phyloP scores from a whole-genome alignment of 2,113 vertebrate species.

The Nettapus auritus region DNA sequence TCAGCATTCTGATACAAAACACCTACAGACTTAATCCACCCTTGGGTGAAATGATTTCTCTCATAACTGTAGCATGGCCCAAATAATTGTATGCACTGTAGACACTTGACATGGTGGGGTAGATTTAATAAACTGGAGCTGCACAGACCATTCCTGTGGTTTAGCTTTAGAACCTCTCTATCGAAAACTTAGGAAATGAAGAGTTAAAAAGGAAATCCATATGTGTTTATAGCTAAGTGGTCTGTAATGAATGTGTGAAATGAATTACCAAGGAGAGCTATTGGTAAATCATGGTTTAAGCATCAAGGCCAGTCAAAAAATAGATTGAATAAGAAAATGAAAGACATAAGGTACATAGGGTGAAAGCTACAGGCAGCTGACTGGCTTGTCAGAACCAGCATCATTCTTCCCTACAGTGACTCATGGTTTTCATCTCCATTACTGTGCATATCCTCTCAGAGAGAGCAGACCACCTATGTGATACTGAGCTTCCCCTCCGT shows the following conservation, averaged over 20 bases:
- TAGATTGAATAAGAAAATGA: neutral
- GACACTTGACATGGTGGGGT: constrained; percentile 3
- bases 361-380: neutral
- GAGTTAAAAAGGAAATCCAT: constrained; percentile 73
- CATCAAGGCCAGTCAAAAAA: neutral
- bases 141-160: constrained; percentile 56
- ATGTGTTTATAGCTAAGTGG: constrained; percentile 55
- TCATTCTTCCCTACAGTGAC: neutral
- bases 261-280: constrained; percentile 51
- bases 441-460: neutral
- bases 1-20: constrained; percentile 39
- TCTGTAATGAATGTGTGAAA: constrained; percentile 66
- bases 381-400: neutral
- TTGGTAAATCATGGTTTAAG: constrained; percentile 32
- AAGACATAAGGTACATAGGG: neutral
- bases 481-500: neutral
- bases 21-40: constrained; percentile 59
- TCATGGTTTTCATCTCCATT: neutral
- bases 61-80: constrained; percentile 19
- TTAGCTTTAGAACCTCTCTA: constrained; percentile 64
- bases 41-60: constrained; percentile 62
- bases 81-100: constrained; percentile 2
- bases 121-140: constrained; percentile 66
- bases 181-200: constrained; percentile 66
- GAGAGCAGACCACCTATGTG: constrained; percentile 41